A percentile compares a stretch with the other conserved stretches of the same genome.
Evolutionary conservation across 2,888 invertebrate genomes (phyloP).

Genomic region (Meloe dianella): DNA sequence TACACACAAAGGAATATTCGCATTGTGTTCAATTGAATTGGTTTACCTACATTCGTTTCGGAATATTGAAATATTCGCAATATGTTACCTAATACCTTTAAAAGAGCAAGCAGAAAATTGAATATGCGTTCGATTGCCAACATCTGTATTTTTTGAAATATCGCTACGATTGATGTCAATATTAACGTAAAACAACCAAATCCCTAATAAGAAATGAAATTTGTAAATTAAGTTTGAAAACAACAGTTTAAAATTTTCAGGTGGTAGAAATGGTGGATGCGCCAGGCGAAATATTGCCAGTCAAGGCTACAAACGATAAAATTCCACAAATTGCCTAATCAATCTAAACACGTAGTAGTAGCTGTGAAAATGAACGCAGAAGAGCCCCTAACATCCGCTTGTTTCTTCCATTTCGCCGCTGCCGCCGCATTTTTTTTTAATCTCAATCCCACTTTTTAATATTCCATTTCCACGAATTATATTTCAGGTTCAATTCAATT

Average conservation of each 20-base stretch:
- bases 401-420: not conserved
- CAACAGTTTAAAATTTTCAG: not conserved
- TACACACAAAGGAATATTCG: constrained; percentile 32
- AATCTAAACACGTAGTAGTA: not conserved
- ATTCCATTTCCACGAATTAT: constrained; percentile 16
- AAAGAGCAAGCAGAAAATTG: constrained; percentile 28
- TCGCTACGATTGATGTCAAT: constrained; percentile 1
- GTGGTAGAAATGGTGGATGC: constrained; percentile 15
- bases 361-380: not conserved
- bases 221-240: constrained; percentile 8
- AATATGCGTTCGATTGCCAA: constrained; percentile 21
- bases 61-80: constrained; percentile 25
- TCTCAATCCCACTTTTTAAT: constrained; percentile 13
- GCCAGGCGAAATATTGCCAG: constrained; percentile 5
- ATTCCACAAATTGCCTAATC: constrained; percentile 13
- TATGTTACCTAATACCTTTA: constrained; percentile 18
- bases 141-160: not conserved
- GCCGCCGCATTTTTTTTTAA: not conserved
- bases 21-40: constrained; percentile 28
- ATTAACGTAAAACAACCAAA: constrained; percentile 14
- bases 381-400: not conserved
- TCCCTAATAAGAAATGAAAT: constrained; percentile 1
- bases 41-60: constrained; percentile 23
- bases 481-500: constrained; percentile 17
- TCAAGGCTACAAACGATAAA: not conserved